These are phyloP conservation scores for Drosophila algonquin DNA, from an alignment of 2,888 invertebrate genomes.

Conservation along the genomic window DNA sequence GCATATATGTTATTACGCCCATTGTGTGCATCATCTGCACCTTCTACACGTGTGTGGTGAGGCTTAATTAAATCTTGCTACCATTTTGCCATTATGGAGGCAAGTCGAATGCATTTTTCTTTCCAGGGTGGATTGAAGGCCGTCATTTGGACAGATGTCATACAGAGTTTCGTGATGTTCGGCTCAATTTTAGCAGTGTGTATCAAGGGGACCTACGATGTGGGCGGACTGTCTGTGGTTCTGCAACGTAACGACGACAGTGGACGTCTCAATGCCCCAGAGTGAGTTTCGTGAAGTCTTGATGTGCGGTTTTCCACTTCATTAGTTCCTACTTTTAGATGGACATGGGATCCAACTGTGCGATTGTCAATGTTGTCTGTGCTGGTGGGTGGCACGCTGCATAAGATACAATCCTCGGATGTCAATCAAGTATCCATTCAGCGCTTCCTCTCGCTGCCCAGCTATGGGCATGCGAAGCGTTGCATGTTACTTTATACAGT, in stretches of 20 bases:
- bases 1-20: slow-evolving; percentile 91
- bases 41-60: slow-evolving; percentile 96
- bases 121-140: slow-evolving; percentile 90
- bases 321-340: slow-evolving; percentile 85
- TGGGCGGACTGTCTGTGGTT: slow-evolving; percentile 86
- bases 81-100: neutral
- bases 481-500: slow-evolving; percentile 88
- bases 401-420: slow-evolving; percentile 90
- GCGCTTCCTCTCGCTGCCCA: slow-evolving; percentile 91
- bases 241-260: too few species aligned
- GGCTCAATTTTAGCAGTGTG: slow-evolving; percentile 87
- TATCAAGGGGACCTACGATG: slow-evolving; percentile 88
- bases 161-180: slow-evolving; percentile 90
- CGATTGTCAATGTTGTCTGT: slow-evolving; percentile 92
- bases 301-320: slow-evolving; percentile 1
- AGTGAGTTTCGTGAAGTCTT: slow-evolving; percentile 84
- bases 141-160: slow-evolving; percentile 92
- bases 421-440: slow-evolving; percentile 95
- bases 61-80: slow-evolving; percentile 50
- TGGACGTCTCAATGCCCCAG: slow-evolving; percentile 83
- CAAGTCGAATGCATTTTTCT: too few species aligned
- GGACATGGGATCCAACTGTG: slow-evolving; percentile 90
- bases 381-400: slow-evolving; percentile 89
- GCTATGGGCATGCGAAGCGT: slow-evolving; percentile 87
- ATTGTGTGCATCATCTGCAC: slow-evolving; percentile 91